Base-by-base conservation (phyloP, 2,888 invertebrate genomes). In the Tolmerus cingulatus region DNA sequence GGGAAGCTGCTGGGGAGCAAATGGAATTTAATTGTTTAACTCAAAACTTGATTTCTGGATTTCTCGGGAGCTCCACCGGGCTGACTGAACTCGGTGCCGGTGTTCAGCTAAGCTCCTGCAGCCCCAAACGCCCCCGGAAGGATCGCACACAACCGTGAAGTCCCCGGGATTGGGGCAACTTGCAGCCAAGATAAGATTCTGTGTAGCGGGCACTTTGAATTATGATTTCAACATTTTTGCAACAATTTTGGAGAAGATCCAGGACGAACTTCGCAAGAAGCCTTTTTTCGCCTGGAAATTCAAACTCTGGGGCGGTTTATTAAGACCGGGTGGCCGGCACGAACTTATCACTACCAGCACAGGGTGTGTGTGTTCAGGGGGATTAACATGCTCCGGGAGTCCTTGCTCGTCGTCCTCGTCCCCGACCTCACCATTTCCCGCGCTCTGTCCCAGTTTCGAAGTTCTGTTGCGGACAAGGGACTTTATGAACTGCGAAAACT, bases 1-100 rank as follows among this genome's bases (percentile, higher is more conserved):
- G 40, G 40, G 66, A 19, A 43, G 23, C 40, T 66, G 57, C 57
- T 40, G 19, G 9, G 84, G 40, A 74, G 84, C 84, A 84, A 84
- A 74, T 84, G 84, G 84, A 66, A 84, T 84, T 84, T 84, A 84
- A 84, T 84, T 84, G 84, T 84, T 84, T 84, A 74, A 84, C 84
- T 84, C 74, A 57, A 84, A 84, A 84, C 40, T 84, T 66, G 57
- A 66, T 84, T 84, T 74, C 84, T 66, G 40, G 16, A 74, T 66
- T 43, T 66, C 43, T 14, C 23, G 23, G 27, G 19, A 66, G 27
- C 66, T 66, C 12, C 40, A 23, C 12, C 12, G 23, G 74, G 66
- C 74, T 66, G 40, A 30, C 30, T 81, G 16, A 55, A 55, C 55
- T 9, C 46, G 4, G 46, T 12, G 4, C 30, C 30, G 19, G 27